Conservation (phyloP, 2,113 vertebrate genomes). For the Alaudala cheleensis region DNA sequence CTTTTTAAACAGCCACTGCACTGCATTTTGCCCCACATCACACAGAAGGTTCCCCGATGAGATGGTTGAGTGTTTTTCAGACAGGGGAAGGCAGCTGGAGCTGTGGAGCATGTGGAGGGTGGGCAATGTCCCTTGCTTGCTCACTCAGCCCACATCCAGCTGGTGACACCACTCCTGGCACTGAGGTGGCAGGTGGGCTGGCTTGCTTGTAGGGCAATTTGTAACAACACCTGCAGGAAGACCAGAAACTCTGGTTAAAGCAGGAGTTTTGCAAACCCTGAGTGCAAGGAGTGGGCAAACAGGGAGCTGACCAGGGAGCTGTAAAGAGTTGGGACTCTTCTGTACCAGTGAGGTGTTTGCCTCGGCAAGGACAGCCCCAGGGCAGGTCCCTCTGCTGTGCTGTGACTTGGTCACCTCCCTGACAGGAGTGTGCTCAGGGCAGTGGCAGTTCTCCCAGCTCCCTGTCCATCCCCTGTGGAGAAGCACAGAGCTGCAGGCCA, state of each 20-base stretch:
- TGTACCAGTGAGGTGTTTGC: not conserved
- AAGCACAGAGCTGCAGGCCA: not conserved
- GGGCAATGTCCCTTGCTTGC: not conserved
- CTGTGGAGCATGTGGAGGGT: fast-evolving
- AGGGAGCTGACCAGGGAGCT: not conserved
- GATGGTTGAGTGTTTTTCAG: not conserved
- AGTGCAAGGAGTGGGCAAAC: not conserved
- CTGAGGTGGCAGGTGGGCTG: fast-evolving
- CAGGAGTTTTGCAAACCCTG: fast-evolving
- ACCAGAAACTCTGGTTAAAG: not conserved
- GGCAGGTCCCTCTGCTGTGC: not conserved
- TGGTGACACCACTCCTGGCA: fast-evolving
- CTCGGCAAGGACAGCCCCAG: not conserved
- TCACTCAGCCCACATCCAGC: not conserved
- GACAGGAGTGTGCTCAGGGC: fast-evolving
- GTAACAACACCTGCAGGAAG: not conserved
- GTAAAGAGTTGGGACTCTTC: not conserved
- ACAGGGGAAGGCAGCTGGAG: not conserved
- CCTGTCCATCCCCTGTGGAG: not conserved
- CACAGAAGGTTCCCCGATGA: not conserved
- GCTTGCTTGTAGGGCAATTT: not conserved
- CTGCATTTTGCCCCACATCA: not conserved
- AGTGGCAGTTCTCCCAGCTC: not conserved
- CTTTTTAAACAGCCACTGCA: not conserved
- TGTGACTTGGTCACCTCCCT: not conserved